Base-by-base conservation (phyloP, 2,797 vertebrate species). In the Glossophaga mutica region DNA sequence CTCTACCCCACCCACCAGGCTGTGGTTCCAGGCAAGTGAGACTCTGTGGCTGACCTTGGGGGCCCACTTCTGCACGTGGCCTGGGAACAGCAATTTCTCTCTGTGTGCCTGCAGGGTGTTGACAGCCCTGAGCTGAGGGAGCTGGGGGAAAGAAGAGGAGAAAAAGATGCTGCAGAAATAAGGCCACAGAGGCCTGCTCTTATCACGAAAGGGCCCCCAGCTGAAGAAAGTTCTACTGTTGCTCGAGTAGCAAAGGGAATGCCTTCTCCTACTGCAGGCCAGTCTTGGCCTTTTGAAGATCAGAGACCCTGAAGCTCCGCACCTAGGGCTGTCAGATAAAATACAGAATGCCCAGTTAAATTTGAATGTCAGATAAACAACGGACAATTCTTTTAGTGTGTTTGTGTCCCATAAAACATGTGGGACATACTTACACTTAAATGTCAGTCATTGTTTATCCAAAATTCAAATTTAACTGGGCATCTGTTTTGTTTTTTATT, bases 111-210 rank as follows among this genome's bases (percentile, higher is more conserved):
- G 76, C 55, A 90, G 91, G 79, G 97, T 96, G 97, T 94, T 97
- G 97, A 98, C 97, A 97, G 94, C 94, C 48, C 22, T 94, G 88
- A 92, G 71, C 83, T 21, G 26, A 74, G 57, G 67, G 92, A 96
- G 67, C 39, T 85, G 55, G 87, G 94, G 74, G 89, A 70, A 87
- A 87, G 94, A 78, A 84, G 79, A 39, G 37, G 83, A 91, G 93
- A 91, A 78, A 85, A 79, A 4, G 26, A 46, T 26, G 59, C 29
- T 89, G 94, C 68, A 89, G 90, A 97, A 94, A 94, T 67, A 46
- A 77, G 95, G 88, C 86, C 68, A 18, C n/a, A 22, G 84, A 88
- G 94, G 92, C 81, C 92, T 84, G 77, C 81, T 92, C 92, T 94
- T 96, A 92, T 97, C 96, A 70, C 59, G 5, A 29, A 71, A 50